Conservation (phyloP, 2,113 vertebrate genomes). For the Myodes glareolus region DNA sequence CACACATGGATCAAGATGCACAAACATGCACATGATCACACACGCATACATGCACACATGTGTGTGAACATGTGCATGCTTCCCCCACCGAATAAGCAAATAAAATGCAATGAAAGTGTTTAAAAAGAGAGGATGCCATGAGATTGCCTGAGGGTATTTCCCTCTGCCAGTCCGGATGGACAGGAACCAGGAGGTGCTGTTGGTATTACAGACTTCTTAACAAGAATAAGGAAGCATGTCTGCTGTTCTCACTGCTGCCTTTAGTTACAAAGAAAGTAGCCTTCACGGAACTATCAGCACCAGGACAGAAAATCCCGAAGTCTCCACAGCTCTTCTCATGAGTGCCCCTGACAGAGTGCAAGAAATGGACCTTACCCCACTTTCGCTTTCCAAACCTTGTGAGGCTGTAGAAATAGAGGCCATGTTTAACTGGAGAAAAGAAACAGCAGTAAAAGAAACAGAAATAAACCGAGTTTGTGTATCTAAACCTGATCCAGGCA, state of each 20-base stretch:
- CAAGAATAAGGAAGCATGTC: neutral
- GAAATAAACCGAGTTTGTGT: neutral
- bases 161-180: neutral
- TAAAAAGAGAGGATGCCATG: neutral
- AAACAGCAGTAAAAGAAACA: neutral
- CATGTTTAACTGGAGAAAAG: neutral
- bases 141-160: neutral
- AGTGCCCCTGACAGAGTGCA: neutral
- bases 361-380: neutral
- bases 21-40: neutral
- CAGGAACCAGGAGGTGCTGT: neutral
- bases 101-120: neutral
- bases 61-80: neutral
- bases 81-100: neutral
- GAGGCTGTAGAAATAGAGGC: neutral
- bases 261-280: neutral
- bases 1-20: neutral
- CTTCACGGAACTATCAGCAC: neutral
- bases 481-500: neutral
- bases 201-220: neutral
- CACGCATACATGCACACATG: no score
- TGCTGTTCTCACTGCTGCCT: neutral
- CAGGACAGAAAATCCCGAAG: neutral
- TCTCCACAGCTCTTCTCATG: neutral
- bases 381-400: neutral